Conservation (phyloP, 2,113 vertebrate genomes). For the Chiloscyllium plagiosum region DNA sequence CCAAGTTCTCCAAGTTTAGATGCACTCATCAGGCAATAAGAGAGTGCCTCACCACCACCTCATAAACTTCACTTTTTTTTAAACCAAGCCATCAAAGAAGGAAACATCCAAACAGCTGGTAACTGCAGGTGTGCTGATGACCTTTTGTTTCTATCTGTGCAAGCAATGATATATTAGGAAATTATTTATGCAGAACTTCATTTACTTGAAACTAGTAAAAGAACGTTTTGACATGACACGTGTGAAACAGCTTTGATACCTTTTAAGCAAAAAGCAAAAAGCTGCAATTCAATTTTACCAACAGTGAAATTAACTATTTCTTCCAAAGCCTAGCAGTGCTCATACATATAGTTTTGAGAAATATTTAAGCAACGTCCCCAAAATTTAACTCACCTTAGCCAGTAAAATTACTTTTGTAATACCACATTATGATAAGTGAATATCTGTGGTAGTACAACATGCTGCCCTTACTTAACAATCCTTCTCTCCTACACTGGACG, state of each 20-base stretch:
- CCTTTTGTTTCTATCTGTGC: background rate
- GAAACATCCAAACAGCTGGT: background rate
- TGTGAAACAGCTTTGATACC: background rate
- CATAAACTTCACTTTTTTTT: background rate
- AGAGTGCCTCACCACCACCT: background rate
- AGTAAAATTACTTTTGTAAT: background rate
- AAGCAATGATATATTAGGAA: background rate
- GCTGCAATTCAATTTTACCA: background rate
- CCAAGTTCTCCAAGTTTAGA: background rate
- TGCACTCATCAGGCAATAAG: background rate
- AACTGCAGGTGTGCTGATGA: conserved; percentile 12
- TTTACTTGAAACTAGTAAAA: background rate
- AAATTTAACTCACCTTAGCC: background rate
- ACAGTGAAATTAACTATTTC: background rate
- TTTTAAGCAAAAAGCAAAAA: background rate
- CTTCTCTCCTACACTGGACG: background rate
- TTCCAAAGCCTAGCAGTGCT: background rate
- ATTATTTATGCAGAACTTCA: background rate
- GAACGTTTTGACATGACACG: background rate
- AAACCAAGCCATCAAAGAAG: background rate
- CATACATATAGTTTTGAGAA: background rate
- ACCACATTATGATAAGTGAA: background rate
- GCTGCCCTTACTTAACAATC: background rate
- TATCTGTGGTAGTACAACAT: background rate
- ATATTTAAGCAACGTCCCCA: background rate